These are phyloP conservation scores for Anagrus nilaparvatae DNA, from an alignment of 1,140 invertebrate species.

Conservation along the genomic window DNA sequence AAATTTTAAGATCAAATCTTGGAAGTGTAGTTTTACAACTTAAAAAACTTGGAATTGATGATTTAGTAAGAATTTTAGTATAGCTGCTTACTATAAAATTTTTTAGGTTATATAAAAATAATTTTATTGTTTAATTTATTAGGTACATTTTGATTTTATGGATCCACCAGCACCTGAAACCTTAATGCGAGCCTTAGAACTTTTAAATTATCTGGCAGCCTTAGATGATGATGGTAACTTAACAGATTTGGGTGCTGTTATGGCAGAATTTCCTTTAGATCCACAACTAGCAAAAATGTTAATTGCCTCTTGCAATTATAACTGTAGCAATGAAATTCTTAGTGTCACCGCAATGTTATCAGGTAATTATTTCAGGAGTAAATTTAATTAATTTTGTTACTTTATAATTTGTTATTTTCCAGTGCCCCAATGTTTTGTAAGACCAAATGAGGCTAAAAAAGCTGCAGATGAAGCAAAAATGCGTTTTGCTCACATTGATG, in stretches of 20 bases:
- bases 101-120: slow-evolving; percentile 3
- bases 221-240: slow-evolving; percentile 95
- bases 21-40: slow-evolving; percentile 95
- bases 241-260: slow-evolving; percentile 92
- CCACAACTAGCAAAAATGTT: slow-evolving; percentile 99
- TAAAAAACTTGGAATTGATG: slow-evolving; percentile 98
- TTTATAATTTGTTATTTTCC: slow-evolving; percentile 24
- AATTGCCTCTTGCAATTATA: slow-evolving; percentile 92
- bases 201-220: slow-evolving; percentile 94
- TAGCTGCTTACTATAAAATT: slow-evolving; percentile 22
- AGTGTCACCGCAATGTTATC: slow-evolving; percentile 99
- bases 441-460: slow-evolving; percentile 98
- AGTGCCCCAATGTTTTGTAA: slow-evolving; percentile 99
- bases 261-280: slow-evolving; percentile 99
- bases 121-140: slow-evolving; percentile 3
- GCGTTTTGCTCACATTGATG: slow-evolving; percentile 98
- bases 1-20: slow-evolving; percentile 94
- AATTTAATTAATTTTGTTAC: neutral
- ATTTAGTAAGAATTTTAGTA: slow-evolving; percentile 73
- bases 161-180: slow-evolving; percentile 99
- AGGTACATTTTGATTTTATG: slow-evolving; percentile 99
- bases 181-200: slow-evolving; percentile 95
- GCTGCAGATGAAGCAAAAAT: slow-evolving; percentile 98
- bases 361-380: slow-evolving; percentile 53
- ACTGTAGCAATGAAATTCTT: slow-evolving; percentile 98